Evolutionary conservation across 2,113 vertebrate species (phyloP), one percentile per base, ranked within the genome.

Genomic region (Nothocercus julius): DNA sequence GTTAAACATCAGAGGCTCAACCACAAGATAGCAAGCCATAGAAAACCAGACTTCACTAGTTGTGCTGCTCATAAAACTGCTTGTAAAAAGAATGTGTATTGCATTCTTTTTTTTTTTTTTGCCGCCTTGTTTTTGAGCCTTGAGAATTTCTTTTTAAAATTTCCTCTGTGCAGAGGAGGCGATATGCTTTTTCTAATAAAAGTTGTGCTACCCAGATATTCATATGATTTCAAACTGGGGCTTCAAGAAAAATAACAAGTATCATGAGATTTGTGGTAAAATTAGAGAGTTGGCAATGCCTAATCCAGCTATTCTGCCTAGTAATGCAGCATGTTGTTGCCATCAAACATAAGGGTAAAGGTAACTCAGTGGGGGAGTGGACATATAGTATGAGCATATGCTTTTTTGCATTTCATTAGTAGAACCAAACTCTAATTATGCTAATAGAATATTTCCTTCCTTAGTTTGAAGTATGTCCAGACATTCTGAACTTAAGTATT

Each of bases 1-100:
- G 83, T 95, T 90, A 96, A 96, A 93, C 54, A 36, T 89, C 64
- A 95, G 89, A 93, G 45, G 62, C 58, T 89, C n/a, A 62, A 36
- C 59, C 77, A 62, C 22, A 77, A 81, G 80, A 63, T 56, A 63
- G 53, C 90, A 95, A 90, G n/a, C 40, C 20, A 19, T 14, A 49
- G 80, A 77, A 85, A 88, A 36, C 45, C 44, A 83, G 81, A 34
- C 53, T 92, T 85, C 54, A 61, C 32, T 14, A 49, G 72, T 88
- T 67, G 36, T 67, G 68, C 72, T 74, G 25, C 91, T 92, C 64
- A 9, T 88, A 95, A 95, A 78, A 34, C 25, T 74, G 14, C 68
- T 90, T 83, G 83, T 93, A 93, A 95, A 92, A 92, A 70, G 10
- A 69, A 53, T 36, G 30, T 82, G 58, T 25, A 82, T 85, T 93